Percentiles rank a stretch among this genome's conserved stretches.
Conservation (phyloP, 2,888 invertebrate species). For the Clanis bilineata region DNA sequence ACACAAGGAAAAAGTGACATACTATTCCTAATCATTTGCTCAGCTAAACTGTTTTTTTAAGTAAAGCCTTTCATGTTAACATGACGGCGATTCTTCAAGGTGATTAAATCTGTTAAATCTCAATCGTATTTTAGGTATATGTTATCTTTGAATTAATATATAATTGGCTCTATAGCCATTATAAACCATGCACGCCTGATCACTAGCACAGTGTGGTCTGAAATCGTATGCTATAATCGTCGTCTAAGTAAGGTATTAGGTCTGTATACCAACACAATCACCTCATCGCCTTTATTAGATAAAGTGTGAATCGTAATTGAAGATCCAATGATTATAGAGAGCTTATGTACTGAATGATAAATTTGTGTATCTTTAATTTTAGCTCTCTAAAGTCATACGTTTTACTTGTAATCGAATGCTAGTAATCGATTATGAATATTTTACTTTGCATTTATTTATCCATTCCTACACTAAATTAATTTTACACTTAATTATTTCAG, state of each 20-base stretch:
- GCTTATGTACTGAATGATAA: not conserved
- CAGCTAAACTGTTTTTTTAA: too few species aligned
- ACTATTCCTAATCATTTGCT: too few species aligned
- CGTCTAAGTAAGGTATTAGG: not conserved
- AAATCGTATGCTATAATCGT: too few species aligned
- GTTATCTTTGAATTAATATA: too few species aligned
- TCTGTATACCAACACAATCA: not conserved
- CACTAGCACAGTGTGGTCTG: too few species aligned
- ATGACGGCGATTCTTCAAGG: too few species aligned
- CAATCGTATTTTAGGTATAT: too few species aligned
- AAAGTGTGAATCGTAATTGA: not conserved
- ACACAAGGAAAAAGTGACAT: too few species aligned
- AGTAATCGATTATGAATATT: slow-evolving; percentile 31
- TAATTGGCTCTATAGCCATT: too few species aligned
- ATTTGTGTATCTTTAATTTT: not conserved
- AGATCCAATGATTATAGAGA: not conserved
- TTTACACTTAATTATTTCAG: slow-evolving; percentile 46
- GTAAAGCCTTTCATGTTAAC: too few species aligned
- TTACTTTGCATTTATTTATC: slow-evolving; percentile 59
- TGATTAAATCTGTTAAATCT: too few species aligned
- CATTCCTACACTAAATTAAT: slow-evolving; percentile 59
- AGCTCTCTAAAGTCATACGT: not conserved
- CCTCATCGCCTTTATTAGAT: not conserved
- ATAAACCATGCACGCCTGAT: too few species aligned
- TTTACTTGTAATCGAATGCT: not conserved